A percentile compares a stretch with the other conserved stretches of the same genome.
Evolutionary conservation across 2,888 invertebrate species (phyloP).

Genomic region (Nomada goodeniana): DNA sequence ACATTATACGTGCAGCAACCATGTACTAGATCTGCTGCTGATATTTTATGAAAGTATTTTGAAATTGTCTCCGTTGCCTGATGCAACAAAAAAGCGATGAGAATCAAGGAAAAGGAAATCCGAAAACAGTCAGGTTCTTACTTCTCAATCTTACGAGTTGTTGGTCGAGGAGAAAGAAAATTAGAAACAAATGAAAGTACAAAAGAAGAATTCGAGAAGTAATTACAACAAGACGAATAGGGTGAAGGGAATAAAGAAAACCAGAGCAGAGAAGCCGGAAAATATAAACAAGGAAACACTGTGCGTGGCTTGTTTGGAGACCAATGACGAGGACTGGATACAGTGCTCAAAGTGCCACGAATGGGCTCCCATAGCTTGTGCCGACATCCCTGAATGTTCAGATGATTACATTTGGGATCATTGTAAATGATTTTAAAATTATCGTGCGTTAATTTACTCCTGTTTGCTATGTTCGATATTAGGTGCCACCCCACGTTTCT

Average conservation of each 20-base stretch:
- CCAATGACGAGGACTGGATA: slow-evolving; percentile 2
- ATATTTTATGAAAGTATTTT: background rate
- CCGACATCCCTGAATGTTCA: no score
- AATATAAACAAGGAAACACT: background rate
- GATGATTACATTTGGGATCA: no score
- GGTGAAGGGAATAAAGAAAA: background rate
- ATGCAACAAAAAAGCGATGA: background rate
- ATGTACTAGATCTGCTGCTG: no score
- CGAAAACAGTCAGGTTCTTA: no score
- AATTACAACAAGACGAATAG: background rate
- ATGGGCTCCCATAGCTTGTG: no score
- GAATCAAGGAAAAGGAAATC: background rate
- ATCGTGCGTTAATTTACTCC: no score
- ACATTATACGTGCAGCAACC: no score
- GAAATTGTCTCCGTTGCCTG: background rate
- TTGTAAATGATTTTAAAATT: no score
- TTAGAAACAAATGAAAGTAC: background rate
- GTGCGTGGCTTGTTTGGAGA: background rate
- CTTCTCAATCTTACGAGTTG: background rate
- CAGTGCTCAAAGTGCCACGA: no score
- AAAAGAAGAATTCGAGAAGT: background rate
- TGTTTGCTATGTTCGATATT: no score
- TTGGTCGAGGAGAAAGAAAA: background rate
- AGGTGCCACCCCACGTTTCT: background rate
- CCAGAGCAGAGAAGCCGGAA: background rate